phyloP scores from a whole-genome alignment of 2,113 vertebrate genomes.

The Leucosticte australis region DNA sequence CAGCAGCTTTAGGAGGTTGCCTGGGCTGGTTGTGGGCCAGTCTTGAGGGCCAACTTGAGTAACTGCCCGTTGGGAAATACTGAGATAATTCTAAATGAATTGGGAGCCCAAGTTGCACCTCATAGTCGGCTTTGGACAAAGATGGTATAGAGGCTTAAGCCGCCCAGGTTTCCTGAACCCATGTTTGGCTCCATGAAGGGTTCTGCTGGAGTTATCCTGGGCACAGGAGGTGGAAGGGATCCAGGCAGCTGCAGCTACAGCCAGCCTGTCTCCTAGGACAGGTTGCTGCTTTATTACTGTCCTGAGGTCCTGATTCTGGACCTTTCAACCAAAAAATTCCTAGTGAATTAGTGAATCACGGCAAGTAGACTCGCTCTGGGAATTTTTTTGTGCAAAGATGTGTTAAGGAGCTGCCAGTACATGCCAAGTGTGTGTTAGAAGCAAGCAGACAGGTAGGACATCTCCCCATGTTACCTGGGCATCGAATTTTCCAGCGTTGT shows the following conservation, averaged over 20 bases:
- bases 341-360: fast-evolving
- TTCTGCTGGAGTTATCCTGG: not conserved
- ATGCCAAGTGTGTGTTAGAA: not conserved
- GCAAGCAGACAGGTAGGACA: not conserved
- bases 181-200: not conserved
- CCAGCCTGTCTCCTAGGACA: not conserved
- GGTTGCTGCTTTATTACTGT: not conserved
- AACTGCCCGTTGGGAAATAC: not conserved
- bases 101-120: not conserved
- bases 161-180: not conserved
- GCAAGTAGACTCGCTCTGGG: not conserved
- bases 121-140: not conserved
- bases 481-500: slow-evolving; percentile 99
- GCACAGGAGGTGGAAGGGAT: not conserved
- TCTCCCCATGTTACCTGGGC: slow-evolving; percentile 85
- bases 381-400: not conserved
- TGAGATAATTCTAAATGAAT: not conserved
- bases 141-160: not conserved
- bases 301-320: not conserved
- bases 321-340: not conserved
- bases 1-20: slow-evolving; percentile 5
- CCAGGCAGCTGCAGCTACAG: not conserved
- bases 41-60: not conserved
- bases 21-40: not conserved
- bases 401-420: not conserved